Evolutionary conservation across 2,113 vertebrate species (phyloP).

Genomic region (Sceloporus tristichus): DNA sequence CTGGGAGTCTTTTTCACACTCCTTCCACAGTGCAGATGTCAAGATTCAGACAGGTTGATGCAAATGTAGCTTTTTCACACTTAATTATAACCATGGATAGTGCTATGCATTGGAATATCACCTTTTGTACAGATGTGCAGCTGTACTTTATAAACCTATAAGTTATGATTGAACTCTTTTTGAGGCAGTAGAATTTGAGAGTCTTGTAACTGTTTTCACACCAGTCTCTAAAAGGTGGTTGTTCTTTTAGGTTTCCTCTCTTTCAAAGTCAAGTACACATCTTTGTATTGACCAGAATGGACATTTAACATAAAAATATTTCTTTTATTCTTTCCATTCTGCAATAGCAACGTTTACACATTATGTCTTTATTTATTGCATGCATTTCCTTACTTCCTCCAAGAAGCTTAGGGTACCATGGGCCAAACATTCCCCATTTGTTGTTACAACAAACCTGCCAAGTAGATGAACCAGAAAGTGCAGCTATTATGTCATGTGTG

Average conservation of each 20-base stretch:
- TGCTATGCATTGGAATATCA: not conserved
- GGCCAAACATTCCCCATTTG: not conserved
- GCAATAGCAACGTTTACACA: not conserved
- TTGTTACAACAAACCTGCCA: not conserved
- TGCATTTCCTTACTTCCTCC: too few species aligned
- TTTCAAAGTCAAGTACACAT: not conserved
- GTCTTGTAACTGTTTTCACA: not conserved
- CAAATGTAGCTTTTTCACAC: not conserved
- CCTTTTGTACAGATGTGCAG: constrained; percentile 11
- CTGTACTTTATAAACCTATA: constrained; percentile 11
- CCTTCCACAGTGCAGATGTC: not conserved
- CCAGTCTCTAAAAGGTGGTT: not conserved
- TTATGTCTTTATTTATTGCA: too few species aligned
- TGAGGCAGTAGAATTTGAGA: not conserved
- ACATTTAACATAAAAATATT: not conserved
- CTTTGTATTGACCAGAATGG: not conserved
- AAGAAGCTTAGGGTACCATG: not conserved
- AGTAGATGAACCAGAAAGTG: not conserved
- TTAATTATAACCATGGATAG: not conserved
- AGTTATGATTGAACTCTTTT: not conserved
- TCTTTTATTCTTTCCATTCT: not conserved
- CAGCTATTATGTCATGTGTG: not conserved
- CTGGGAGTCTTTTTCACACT: not conserved
- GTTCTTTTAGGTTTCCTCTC: not conserved
- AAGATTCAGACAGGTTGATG: not conserved